Evolutionary conservation across 2,797 vertebrate species (phyloP).

Genomic region (Gastrophryne carolinensis): DNA sequence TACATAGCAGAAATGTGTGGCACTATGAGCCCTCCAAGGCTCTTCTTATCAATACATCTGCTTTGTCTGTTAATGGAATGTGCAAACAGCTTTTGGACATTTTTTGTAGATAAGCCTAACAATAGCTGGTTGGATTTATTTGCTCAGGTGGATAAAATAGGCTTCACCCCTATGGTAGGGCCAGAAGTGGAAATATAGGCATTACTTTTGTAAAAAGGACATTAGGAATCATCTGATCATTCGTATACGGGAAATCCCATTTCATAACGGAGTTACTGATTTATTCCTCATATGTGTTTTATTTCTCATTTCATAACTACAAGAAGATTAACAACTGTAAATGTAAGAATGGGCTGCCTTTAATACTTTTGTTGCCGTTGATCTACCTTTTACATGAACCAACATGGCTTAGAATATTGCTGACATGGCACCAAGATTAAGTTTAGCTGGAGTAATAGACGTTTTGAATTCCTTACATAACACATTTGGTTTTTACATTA

Average conservation of each 20-base stretch:
- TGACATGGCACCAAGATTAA: background rate
- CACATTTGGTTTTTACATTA: background rate
- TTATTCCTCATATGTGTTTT: background rate
- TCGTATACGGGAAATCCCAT: background rate
- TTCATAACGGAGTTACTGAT: background rate
- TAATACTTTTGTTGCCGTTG: background rate
- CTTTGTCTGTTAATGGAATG: constrained; percentile 24
- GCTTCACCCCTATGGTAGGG: constrained; percentile 40
- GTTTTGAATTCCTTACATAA: background rate
- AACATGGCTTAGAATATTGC: background rate
- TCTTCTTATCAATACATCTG: constrained; percentile 47
- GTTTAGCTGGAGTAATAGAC: background rate
- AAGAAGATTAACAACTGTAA: background rate
- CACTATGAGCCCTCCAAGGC: constrained; percentile 33
- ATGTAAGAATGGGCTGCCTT: background rate
- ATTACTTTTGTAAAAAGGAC: constrained; percentile 16
- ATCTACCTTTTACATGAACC: background rate
- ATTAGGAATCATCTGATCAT: constrained; percentile 11
- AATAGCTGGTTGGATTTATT: constrained; percentile 43
- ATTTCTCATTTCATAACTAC: background rate
- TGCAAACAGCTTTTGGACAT: constrained; percentile 6
- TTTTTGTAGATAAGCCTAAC: background rate
- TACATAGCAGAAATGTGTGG: constrained; percentile 56
- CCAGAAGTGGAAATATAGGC: constrained; percentile 28
- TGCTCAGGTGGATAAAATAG: constrained; percentile 65